Evolutionary conservation across 2,797 vertebrate species (phyloP).

Genomic region (Echiichthys vipera): DNA sequence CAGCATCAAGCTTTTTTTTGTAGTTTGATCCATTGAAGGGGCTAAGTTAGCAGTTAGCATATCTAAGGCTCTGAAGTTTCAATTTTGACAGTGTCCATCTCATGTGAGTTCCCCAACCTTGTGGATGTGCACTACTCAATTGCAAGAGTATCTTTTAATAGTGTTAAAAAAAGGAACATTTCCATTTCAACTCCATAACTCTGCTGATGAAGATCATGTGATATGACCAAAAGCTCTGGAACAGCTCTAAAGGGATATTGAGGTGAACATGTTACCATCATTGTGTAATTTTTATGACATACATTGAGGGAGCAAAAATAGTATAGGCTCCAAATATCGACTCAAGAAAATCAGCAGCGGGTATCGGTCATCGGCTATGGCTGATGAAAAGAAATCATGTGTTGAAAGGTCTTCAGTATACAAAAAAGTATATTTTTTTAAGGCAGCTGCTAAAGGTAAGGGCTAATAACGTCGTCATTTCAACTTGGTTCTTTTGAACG

Average conservation of each 20-base stretch:
- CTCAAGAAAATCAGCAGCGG: too few relatives aligned
- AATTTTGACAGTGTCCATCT: background rate
- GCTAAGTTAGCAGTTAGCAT: background rate
- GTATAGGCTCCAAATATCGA: too few relatives aligned
- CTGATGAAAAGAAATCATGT: too few relatives aligned
- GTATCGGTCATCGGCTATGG: too few relatives aligned
- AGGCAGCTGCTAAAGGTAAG: background rate
- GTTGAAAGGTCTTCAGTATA: background rate
- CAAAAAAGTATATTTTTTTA: background rate
- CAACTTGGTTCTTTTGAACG: background rate
- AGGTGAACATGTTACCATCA: too few relatives aligned
- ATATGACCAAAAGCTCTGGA: background rate
- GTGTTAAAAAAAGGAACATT: background rate
- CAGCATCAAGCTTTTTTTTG: background rate
- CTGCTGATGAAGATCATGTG: background rate
- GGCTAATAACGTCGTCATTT: slow-evolving; percentile 8
- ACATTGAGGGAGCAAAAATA: too few relatives aligned
- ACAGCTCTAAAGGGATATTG: background rate
- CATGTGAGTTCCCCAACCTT: background rate
- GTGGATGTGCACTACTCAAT: background rate
- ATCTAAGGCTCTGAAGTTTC: background rate
- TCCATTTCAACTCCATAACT: background rate
- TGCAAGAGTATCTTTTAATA: too few relatives aligned
- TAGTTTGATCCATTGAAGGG: too few relatives aligned
- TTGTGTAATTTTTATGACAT: too few relatives aligned